phyloP scores from a whole-genome alignment of 2,797 vertebrate species.

The Sebastes taczanowskii region DNA sequence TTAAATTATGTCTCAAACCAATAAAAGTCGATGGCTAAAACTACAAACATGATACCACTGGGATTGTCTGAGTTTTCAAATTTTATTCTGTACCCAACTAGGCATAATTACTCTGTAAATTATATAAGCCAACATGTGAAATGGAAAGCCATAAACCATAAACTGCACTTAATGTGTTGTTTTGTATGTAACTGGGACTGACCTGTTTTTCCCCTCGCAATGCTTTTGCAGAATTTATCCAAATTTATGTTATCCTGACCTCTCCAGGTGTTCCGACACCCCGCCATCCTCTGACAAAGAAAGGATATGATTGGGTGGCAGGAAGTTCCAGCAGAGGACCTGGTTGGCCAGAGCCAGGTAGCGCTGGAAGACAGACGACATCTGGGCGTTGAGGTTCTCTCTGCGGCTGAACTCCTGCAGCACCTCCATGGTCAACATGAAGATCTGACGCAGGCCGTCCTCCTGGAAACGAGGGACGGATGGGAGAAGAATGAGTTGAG shows the following conservation, averaged over 20 bases:
- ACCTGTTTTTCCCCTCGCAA: neutral
- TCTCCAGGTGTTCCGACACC: neutral
- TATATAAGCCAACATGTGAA: neutral
- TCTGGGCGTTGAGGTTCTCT: constrained; percentile 95
- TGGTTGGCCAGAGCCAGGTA: constrained; percentile 91
- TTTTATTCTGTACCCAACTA: neutral
- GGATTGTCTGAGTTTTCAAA: neutral
- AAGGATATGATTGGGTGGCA: constrained; percentile 99
- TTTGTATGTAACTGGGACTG: neutral
- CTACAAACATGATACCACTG: neutral
- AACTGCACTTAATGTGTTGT: neutral
- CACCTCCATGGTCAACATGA: constrained; percentile 95
- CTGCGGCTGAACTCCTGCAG: constrained; percentile 97
- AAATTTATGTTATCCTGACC: neutral
- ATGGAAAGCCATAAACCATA: neutral
- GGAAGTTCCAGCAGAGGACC: constrained; percentile 99
- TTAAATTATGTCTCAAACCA: neutral
- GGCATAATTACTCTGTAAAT: neutral
- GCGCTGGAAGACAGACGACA: constrained; percentile 98
- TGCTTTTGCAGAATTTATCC: neutral
- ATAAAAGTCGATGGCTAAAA: neutral
- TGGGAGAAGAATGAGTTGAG: neutral
- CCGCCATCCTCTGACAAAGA: neutral
- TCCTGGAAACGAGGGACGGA: constrained; percentile 54
- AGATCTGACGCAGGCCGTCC: constrained; percentile 96